Evolutionary conservation across 2,113 vertebrate genomes (phyloP).

Genomic region (Platichthys flesus): DNA sequence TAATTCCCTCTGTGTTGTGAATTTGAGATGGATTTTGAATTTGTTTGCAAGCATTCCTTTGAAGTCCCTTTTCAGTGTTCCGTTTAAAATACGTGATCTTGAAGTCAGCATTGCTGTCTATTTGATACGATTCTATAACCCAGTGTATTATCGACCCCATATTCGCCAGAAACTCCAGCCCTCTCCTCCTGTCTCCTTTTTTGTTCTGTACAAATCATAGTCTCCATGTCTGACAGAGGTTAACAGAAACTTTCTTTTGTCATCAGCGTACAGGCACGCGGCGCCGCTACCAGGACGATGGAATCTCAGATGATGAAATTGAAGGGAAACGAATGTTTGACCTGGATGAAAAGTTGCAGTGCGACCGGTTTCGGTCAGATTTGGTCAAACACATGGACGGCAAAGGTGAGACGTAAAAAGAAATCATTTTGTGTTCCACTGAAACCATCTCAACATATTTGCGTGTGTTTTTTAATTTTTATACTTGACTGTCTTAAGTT

Average conservation of each 20-base stretch:
- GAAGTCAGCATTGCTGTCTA: not conserved
- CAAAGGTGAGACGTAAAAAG: constrained; percentile 87
- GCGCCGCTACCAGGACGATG: constrained; percentile 95
- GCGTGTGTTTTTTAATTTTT: constrained; percentile 5
- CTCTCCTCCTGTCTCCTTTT: not conserved
- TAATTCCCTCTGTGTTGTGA: not conserved
- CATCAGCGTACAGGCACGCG: constrained; percentile 91
- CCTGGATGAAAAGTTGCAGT: constrained; percentile 92
- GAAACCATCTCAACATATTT: not conserved
- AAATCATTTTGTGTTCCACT: not conserved
- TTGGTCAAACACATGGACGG: constrained; percentile 96
- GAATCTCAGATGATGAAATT: constrained; percentile 98
- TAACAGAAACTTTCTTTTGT: constrained; percentile 18
- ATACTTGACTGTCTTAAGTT: not conserved
- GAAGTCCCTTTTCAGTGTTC: not conserved
- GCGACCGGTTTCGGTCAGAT: constrained; percentile 87
- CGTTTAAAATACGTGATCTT: not conserved
- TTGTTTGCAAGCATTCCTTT: no score
- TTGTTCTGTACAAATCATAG: not conserved
- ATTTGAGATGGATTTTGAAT: not conserved
- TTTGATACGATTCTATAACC: not conserved
- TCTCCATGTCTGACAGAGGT: not conserved
- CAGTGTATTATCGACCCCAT: not conserved
- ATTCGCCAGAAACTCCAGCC: not conserved
- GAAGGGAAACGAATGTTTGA: constrained; percentile 97